phyloP scores from a whole-genome alignment of 2,113 vertebrate genomes.

The Colossoma macropomum region DNA sequence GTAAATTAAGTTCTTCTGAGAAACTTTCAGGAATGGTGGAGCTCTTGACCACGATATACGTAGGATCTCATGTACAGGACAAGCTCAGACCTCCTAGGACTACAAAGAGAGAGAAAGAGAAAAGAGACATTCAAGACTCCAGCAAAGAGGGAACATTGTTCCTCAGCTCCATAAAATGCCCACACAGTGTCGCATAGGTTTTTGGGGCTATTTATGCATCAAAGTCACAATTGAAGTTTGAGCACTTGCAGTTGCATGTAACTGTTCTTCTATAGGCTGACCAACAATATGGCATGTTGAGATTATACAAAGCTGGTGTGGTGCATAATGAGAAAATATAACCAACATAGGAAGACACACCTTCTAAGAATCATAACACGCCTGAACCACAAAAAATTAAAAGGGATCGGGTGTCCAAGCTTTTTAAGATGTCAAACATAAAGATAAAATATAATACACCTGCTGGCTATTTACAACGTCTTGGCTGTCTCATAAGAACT shows the following conservation, averaged over 20 bases:
- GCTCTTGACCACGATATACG: background rate
- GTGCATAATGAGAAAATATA: background rate
- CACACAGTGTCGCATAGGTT: slow-evolving; percentile 18
- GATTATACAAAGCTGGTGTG: background rate
- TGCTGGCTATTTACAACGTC: slow-evolving; percentile 2
- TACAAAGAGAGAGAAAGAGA: background rate
- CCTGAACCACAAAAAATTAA: slow-evolving; percentile 62
- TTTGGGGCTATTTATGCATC: slow-evolving; percentile 1
- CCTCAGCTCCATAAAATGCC: slow-evolving; percentile 4
- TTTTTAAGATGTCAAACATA: background rate
- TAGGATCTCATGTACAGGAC: background rate
- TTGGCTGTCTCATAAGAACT: background rate
- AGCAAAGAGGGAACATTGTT: slow-evolving; percentile 26
- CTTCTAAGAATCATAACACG: background rate
- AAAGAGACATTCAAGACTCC: slow-evolving; percentile 5
- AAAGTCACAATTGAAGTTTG: background rate
- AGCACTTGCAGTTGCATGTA: background rate
- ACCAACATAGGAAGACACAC: background rate
- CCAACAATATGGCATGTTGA: background rate
- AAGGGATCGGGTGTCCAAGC: background rate
- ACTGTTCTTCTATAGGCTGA: background rate
- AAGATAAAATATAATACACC: background rate
- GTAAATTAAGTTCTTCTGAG: background rate
- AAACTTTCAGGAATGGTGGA: background rate
- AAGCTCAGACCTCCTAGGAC: background rate